phyloP scores from a whole-genome alignment of 2,797 vertebrate genomes.

The Eleutherodactylus coqui region DNA sequence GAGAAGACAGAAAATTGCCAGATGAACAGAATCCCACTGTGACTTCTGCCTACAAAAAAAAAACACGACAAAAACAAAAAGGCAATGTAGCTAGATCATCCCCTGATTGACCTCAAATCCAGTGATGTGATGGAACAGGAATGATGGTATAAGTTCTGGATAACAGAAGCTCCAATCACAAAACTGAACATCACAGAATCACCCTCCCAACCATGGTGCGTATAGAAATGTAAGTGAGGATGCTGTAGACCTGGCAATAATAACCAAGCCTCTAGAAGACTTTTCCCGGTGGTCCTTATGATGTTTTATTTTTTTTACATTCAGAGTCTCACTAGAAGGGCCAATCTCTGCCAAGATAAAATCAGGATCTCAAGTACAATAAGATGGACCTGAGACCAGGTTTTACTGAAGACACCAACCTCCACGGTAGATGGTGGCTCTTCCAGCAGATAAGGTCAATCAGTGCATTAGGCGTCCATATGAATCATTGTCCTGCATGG shows the following conservation, averaged over 20 bases:
- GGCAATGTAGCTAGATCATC: not conserved
- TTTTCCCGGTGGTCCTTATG: not conserved
- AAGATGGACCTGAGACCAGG: too few relatives aligned
- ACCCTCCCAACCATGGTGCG: not conserved
- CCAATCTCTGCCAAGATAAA: too few relatives aligned
- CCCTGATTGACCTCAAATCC: conserved; percentile 10
- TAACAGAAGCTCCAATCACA: conserved; percentile 5
- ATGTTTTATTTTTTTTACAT: not conserved
- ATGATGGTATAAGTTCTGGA: not conserved
- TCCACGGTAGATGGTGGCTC: not conserved
- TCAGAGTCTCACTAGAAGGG: not conserved
- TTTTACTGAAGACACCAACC: not conserved
- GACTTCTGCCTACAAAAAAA: conserved; percentile 15
- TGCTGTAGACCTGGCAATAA: not conserved
- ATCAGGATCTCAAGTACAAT: not conserved
- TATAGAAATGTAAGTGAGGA: not conserved
- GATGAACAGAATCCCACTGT: not conserved
- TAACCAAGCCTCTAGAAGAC: not conserved
- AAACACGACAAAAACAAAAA: not conserved
- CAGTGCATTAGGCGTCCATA: conserved; percentile 4
- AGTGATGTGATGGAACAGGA: not conserved
- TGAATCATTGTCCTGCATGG: not conserved
- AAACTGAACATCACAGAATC: not conserved
- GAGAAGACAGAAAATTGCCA: not conserved
- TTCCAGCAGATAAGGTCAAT: not conserved